Percentiles rank a stretch among this genome's conserved stretches.
These are phyloP conservation scores for Drosophila meridiana DNA, from an alignment of 2,888 invertebrate species.

Conservation along the genomic window DNA sequence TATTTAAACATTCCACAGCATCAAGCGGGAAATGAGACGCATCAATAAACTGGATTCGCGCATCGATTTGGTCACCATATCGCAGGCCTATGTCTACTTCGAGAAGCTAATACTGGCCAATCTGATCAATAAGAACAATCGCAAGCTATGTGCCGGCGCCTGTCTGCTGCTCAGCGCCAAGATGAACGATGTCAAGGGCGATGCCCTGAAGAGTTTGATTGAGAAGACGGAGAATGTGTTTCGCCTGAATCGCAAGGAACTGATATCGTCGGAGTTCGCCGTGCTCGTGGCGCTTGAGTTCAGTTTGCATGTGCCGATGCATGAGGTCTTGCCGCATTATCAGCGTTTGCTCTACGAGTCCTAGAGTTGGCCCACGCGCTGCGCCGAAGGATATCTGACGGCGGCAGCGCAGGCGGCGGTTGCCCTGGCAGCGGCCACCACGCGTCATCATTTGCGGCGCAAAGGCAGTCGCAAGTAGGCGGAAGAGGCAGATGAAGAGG, in stretches of 20 bases:
- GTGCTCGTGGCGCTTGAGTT: conserved; percentile 98
- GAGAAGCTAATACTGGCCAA: conserved; percentile 97
- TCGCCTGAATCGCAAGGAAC: conserved; percentile 94
- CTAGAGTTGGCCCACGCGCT: conserved; percentile 87
- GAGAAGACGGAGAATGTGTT: conserved; percentile 97
- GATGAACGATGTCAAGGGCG: conserved; percentile 98
- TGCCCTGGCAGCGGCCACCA: conserved; percentile 60
- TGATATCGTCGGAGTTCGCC: conserved; percentile 96
- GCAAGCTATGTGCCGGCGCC: conserved; percentile 98
- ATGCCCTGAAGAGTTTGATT: conserved; percentile 92
- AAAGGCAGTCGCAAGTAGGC: conserved; percentile 75
- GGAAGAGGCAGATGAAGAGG: not conserved
- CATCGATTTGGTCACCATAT: conserved; percentile 95
- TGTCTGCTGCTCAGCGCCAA: conserved; percentile 97
- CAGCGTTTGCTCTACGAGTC: conserved; percentile 97
- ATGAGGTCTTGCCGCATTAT: conserved; percentile 97
- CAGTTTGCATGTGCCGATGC: conserved; percentile 95
- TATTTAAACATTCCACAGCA: conserved; percentile 86
- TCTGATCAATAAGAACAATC: conserved; percentile 96
- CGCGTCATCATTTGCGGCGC: conserved; percentile 72
- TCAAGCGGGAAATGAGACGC: conserved; percentile 98
- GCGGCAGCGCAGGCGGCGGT: conserved; percentile 76
- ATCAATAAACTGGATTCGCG: conserved; percentile 94
- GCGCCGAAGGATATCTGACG: conserved; percentile 77
- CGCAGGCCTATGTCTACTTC: conserved; percentile 99